Conservation (phyloP, 2,797 vertebrate genomes). For the Pygocentrus nattereri region DNA sequence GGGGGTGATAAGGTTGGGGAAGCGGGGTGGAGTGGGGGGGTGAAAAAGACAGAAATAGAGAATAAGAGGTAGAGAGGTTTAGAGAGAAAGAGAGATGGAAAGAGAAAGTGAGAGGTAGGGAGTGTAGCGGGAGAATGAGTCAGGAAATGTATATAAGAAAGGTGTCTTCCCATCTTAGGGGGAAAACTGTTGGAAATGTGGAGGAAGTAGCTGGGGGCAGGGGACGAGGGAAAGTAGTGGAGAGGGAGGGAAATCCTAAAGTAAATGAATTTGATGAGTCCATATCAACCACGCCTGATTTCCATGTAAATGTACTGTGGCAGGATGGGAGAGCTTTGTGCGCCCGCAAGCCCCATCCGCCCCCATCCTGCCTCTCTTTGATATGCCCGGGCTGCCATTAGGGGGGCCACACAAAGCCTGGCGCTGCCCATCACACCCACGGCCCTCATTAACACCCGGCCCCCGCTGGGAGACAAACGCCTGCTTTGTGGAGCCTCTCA, state of each 20-base stretch:
- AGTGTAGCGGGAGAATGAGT: neutral
- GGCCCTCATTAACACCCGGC: conserved; percentile 76
- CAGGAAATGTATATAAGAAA: conserved; percentile 12
- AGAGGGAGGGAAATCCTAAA: conserved; percentile 66
- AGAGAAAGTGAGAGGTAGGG: conserved; percentile 9
- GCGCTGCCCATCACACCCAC: conserved; percentile 71
- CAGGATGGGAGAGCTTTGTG: conserved; percentile 68
- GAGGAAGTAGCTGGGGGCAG: neutral
- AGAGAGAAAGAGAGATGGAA: neutral
- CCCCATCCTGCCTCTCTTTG: conserved; percentile 76
- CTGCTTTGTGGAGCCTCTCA: conserved; percentile 72
- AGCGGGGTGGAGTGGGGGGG: conserved; percentile 10
- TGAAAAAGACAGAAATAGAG: conserved; percentile 18
- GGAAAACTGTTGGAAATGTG: conserved; percentile 54
- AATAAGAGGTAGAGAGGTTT: conserved; percentile 24
- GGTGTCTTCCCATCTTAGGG: conserved; percentile 59
- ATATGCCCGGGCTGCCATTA: conserved; percentile 77
- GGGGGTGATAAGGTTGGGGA: conserved; percentile 61
- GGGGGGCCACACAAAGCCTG: conserved; percentile 65
- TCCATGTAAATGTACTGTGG: conserved; percentile 79
- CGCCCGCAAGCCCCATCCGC: conserved; percentile 63
- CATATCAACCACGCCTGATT: conserved; percentile 79
- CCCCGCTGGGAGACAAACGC: conserved; percentile 77
- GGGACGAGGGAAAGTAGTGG: conserved; percentile 54
- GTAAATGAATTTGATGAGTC: conserved; percentile 82